These are phyloP conservation scores for Muntiacus reevesi DNA, from an alignment of 2,113 vertebrate species.

Conservation along the genomic window DNA sequence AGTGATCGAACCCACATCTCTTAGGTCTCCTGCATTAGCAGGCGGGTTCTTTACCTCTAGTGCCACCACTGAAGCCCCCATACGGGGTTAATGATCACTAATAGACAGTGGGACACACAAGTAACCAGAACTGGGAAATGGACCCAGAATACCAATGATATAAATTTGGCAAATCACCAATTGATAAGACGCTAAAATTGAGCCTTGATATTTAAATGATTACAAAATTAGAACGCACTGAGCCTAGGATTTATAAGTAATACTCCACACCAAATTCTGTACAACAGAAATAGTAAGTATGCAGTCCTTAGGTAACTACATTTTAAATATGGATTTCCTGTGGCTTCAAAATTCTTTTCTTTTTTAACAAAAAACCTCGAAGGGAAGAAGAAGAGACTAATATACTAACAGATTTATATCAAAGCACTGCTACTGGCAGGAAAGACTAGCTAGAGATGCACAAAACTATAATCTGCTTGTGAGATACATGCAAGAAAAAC, in stretches of 20 bases:
- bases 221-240: neutral
- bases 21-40: neutral
- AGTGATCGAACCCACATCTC: neutral
- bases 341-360: neutral
- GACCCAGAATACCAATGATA: neutral
- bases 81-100: neutral
- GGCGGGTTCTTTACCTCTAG: neutral
- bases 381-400: neutral
- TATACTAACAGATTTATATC: neutral
- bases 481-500: neutral
- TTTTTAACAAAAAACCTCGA: neutral
- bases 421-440: neutral
- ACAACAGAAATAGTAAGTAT: conserved; percentile 6
- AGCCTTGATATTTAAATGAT: neutral
- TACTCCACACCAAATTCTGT: neutral
- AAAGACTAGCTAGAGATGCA: neutral
- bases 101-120: neutral
- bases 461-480: neutral
- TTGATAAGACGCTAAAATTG: neutral
- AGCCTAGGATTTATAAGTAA: neutral
- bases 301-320: neutral
- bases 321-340: neutral
- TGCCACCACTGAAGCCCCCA: neutral
- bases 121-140: neutral
- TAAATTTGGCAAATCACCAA: neutral